Base-by-base conservation (phyloP, 2,888 invertebrate genomes). In the Syrphus vitripennis region DNA sequence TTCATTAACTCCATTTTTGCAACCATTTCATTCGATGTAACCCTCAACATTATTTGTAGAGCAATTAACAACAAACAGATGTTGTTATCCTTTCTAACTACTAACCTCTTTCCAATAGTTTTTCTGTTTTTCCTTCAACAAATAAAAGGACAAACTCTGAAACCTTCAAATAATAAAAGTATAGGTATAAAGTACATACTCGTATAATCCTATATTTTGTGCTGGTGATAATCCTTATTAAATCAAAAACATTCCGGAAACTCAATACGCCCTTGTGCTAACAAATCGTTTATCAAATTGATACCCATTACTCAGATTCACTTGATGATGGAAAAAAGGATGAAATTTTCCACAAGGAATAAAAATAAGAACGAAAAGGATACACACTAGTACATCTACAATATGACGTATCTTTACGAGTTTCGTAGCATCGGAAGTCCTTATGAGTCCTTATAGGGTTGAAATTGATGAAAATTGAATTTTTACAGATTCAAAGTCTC, bases 281-380 rank as follows among this genome's bases (percentile, higher is more conserved):
- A 77, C 83, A 74, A 83, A 83, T 74, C 78, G 78, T 74, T 74
- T 69, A 78, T 78, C 83, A 72, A 67, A 72, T 42, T 53, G 61
- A 61, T 67, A 53, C 26, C 67, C 59, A 59, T 59, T 82, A 57
- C 77, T 71, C 65, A 67, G 55, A 7, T 48, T 61, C 42, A 19
- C 16, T 79, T 16, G 9, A 29, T 71, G 16, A 19, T 48, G 19
- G 24, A 5, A 19, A 63, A 21, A 31, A 55, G 55, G 70, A 53
- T 42, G 57, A 40, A 21, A 70, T 70, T 71, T 55, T 70, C 76
- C 16, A 24, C 48, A 65, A 50, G 40, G 53, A 50, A 53, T 26
- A 26, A 12, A 21, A 19, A 37, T 19, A 34, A 9, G 12, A 48
- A 29, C 19, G 16, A 63, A 42, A 63, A 67, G 72, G 55, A 50